A percentile compares a stretch with the other conserved stretches of the same genome.
Conservation (phyloP, 2,113 vertebrate species). For the Axis porcinus region DNA sequence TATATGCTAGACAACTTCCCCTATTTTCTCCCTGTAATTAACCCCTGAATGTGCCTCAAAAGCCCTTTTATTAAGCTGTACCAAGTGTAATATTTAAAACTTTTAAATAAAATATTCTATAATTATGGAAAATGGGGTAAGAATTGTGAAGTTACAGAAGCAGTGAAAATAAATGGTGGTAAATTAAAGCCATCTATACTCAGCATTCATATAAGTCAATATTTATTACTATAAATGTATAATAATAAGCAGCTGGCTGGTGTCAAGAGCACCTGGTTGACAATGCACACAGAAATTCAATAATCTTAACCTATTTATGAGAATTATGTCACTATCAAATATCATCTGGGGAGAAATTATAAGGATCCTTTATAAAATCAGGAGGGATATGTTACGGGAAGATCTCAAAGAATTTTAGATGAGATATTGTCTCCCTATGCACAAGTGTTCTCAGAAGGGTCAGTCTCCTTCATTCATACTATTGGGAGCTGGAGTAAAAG, state of each 20-base stretch:
- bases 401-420: not conserved
- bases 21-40: not conserved
- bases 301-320: not conserved
- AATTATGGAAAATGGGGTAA: slow-evolving; percentile 14
- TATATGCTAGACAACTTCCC: slow-evolving; percentile 60
- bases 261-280: not conserved
- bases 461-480: not conserved
- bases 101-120: not conserved
- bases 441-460: not conserved
- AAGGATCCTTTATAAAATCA: not conserved
- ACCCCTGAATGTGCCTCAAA: slow-evolving; percentile 27
- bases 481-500: not conserved
- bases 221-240: not conserved
- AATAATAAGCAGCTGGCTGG: not conserved
- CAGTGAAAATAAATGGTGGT: not conserved
- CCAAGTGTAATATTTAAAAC: not conserved
- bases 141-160: not conserved
- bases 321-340: not conserved
- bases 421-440: not conserved
- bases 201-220: not conserved
- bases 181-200: not conserved
- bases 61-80: slow-evolving; percentile 38
- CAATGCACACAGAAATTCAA: not conserved
- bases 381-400: not conserved
- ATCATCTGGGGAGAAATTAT: not conserved